Conservation (phyloP, 1,140 invertebrate genomes). For the Pseudachorutes palmiensis region DNA sequence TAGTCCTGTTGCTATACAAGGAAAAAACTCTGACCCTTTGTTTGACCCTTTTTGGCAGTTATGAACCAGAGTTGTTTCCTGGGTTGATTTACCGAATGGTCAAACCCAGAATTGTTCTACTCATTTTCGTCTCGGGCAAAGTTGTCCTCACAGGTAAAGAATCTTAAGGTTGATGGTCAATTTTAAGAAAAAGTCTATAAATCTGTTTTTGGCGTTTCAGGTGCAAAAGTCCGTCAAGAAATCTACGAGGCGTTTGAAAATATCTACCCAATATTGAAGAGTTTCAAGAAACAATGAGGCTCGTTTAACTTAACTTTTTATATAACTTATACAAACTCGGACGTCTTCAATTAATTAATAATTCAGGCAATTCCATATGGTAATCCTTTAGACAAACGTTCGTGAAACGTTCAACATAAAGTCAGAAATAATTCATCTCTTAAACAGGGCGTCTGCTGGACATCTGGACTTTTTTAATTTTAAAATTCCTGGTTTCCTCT, state of each 20-base stretch:
- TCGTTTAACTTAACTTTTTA: background rate
- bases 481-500: no score
- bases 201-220: no score
- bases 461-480: no score
- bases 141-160: constrained; percentile 89
- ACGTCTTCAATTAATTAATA: no score
- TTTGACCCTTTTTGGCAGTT: constrained; percentile 46
- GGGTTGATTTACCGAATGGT: constrained; percentile 99
- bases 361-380: no score
- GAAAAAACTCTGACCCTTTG: background rate
- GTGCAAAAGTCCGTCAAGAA: constrained; percentile 94
- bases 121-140: constrained; percentile 99
- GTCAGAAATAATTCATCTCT: no score
- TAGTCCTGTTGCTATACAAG: background rate
- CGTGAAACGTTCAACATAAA: no score
- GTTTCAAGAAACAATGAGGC: constrained; percentile 85
- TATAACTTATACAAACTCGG: background rate
- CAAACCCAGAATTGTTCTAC: constrained; percentile 93
- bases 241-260: constrained; percentile 99
- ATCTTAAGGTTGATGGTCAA: no score
- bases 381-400: no score
- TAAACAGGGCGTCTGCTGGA: no score
- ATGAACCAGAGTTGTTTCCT: constrained; percentile 91
- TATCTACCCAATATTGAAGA: constrained; percentile 98
- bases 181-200: no score